Evolutionary conservation across 2,888 invertebrate species (phyloP), one percentile per base, ranked within the genome.

Genomic region (Drosophila nigricruria): DNA sequence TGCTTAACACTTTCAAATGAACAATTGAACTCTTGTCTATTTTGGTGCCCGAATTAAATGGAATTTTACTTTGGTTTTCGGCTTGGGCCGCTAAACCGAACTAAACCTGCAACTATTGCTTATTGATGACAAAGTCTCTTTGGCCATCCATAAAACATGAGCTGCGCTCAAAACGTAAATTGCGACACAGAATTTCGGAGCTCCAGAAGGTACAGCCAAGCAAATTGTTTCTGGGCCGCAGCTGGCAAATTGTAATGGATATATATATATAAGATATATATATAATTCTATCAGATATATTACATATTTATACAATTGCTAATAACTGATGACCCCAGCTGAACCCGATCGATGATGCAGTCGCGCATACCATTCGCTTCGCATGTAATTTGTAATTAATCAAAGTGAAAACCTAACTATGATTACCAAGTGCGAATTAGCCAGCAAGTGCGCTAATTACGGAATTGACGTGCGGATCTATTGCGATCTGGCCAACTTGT

Each of bases 1-100:
- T 58, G 74, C 68, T 79, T 66, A 75, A 82, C 68, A 79, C 76
- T 68, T 59, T 64, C 25, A 57, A 70, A 47, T 64, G 38, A 52
- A 64, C 43, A 53, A 14, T 59, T 81, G 80, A 82, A 82, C 80
- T 69, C 63, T 80, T 79, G 82, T 63, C 61, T 68, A 73, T 69
- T 79, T 69, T 54, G 49, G 42, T 65, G 69, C 59, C 58, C 42
- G 45, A 63, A 61, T 62, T 47, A 42, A 68, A 58, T 72, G 18
- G 49, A 60, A 66, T 50, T 52, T 70, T 30, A 36, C 16, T 63
- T 61, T 57, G 10, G 60, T 67, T 65, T 54, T 54, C 34, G 61
- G 56, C 25, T 40, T 70, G 38, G 14, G 49, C 27, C 23, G 34
- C 32, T 16, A 43, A 23, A 16, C 16, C 36, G 34, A 77, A 60